phyloP scores from a whole-genome alignment of 2,888 invertebrate genomes.

The Drosophila testacea region DNA sequence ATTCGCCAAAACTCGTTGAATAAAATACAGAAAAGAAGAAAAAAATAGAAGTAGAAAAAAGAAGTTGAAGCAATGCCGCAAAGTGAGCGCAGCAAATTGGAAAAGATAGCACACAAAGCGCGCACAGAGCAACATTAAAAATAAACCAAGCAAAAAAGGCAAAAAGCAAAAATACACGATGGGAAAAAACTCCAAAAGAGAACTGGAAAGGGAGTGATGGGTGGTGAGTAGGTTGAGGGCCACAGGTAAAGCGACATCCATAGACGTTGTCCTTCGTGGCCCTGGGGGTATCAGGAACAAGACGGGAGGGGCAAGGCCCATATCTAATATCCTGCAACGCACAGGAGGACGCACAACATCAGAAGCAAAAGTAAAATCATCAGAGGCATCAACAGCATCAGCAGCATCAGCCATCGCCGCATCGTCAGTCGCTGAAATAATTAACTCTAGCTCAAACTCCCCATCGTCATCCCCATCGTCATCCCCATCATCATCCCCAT shows the following conservation, averaged over 20 bases:
- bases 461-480: constrained; percentile 12
- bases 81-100: constrained; percentile 52
- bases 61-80: constrained; percentile 24
- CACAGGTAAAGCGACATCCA: constrained; percentile 46
- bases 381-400: constrained; percentile 16
- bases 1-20: constrained; percentile 16
- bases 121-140: constrained; percentile 19
- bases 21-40: constrained; percentile 3
- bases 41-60: neutral
- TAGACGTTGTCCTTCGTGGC: constrained; percentile 15
- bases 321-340: constrained; percentile 69
- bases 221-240: neutral
- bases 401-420: constrained; percentile 29
- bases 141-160: constrained; percentile 12
- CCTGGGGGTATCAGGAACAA: constrained; percentile 35
- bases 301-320: constrained; percentile 21
- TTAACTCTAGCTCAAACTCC: constrained; percentile 59
- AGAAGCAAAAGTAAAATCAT: constrained; percentile 1
- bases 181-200: constrained; percentile 9
- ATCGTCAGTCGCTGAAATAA: constrained; percentile 67
- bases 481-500: constrained; percentile 7
- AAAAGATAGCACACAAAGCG: constrained; percentile 58
- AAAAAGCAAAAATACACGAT: constrained; percentile 16
- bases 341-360: constrained; percentile 35
- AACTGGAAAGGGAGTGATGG: neutral